Conservation (phyloP, 2,888 invertebrate species). For the Hirtodrosophila duncani region DNA sequence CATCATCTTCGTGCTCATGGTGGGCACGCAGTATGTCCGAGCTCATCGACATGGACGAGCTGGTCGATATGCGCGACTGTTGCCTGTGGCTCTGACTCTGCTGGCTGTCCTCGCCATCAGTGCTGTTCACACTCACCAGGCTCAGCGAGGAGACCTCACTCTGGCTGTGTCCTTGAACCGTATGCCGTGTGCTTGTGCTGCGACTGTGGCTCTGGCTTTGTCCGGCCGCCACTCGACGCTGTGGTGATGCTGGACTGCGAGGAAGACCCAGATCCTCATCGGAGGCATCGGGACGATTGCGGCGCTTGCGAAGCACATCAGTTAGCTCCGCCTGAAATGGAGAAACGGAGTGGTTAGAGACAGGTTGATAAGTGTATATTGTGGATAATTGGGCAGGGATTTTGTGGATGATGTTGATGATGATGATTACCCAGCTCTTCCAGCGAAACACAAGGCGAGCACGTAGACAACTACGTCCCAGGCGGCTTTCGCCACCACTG, state of each 20-base stretch:
- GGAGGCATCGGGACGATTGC: constrained; percentile 85
- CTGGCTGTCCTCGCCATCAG: constrained; percentile 77
- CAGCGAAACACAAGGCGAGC: constrained; percentile 76
- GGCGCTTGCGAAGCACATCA: constrained; percentile 83
- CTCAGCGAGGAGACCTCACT: constrained; percentile 75
- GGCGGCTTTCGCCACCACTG: constrained; percentile 62
- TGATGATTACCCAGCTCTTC: constrained; percentile 75
- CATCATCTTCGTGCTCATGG: constrained; percentile 66
- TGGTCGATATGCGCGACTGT: constrained; percentile 42
- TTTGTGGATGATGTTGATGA: background rate
- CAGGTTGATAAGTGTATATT: background rate
- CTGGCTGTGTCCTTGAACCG: constrained; percentile 15
- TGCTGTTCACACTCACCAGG: constrained; percentile 86
- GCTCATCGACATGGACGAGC: constrained; percentile 48
- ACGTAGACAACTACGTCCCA: constrained; percentile 74
- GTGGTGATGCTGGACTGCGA: constrained; percentile 86
- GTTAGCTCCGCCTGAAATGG: constrained; percentile 86
- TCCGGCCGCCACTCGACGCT: constrained; percentile 77
- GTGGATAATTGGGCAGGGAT: background rate
- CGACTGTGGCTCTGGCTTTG: constrained; percentile 27
- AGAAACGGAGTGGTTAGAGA: too few relatives aligned
- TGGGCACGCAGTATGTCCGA: constrained; percentile 57
- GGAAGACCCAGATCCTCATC: constrained; percentile 88
- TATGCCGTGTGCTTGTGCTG: constrained; percentile 15
- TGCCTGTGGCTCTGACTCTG: constrained; percentile 40